Conservation (phyloP, 2,797 vertebrate genomes). For the Ambastaia sidthimunki region DNA sequence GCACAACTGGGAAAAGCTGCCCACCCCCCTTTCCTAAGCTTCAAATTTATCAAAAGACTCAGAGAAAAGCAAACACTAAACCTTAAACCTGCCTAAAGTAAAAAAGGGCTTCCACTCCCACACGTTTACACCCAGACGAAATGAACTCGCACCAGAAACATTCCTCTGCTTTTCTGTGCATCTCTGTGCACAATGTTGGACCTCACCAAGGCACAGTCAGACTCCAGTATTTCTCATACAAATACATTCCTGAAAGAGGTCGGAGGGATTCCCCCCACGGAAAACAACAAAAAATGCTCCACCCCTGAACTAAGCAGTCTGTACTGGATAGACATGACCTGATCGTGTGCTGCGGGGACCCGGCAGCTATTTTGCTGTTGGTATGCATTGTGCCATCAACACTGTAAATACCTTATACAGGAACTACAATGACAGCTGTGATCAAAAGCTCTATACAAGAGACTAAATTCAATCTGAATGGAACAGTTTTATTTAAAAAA, state of each 20-base stretch:
- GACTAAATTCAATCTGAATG: constrained; percentile 14
- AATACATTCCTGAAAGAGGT: constrained; percentile 67
- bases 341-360: constrained; percentile 62
- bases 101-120: constrained; percentile 59
- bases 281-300: constrained; percentile 49
- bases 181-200: constrained; percentile 59
- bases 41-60: constrained; percentile 59
- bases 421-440: constrained; percentile 48
- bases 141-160: constrained; percentile 76
- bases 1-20: constrained; percentile 48
- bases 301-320: constrained; percentile 37
- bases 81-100: constrained; percentile 66
- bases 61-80: constrained; percentile 60
- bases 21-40: constrained; percentile 31
- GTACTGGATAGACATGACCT: constrained; percentile 42
- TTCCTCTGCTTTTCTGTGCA: constrained; percentile 68
- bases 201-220: constrained; percentile 80
- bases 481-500: neutral
- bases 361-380: constrained; percentile 42
- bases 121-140: constrained; percentile 63
- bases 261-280: constrained; percentile 50
- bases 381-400: constrained; percentile 49
- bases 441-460: constrained; percentile 43
- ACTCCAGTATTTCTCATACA: constrained; percentile 57
- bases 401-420: constrained; percentile 45